Evolutionary conservation across 2,888 invertebrate species (phyloP).

Genomic region (Drosophila leonis): DNA sequence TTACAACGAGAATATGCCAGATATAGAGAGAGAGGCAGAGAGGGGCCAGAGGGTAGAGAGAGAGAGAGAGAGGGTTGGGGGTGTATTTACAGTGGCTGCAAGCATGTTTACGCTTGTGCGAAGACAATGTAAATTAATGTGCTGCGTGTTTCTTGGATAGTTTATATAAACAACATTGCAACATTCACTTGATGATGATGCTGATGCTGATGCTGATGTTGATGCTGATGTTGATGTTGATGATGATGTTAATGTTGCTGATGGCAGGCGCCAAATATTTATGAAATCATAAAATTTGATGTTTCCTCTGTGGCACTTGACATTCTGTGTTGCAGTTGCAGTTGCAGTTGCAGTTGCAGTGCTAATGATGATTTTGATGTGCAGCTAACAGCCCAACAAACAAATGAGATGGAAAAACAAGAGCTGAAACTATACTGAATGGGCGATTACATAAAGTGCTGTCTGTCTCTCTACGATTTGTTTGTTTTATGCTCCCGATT

Average conservation of each 20-base stretch:
- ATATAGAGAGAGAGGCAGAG: background rate
- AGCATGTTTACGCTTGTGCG: constrained; percentile 61
- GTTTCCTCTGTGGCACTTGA: constrained; percentile 83
- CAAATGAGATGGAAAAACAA: constrained; percentile 2
- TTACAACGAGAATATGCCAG: constrained; percentile 25
- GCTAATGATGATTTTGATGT: constrained; percentile 81
- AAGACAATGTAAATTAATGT: constrained; percentile 76
- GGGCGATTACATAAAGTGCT: constrained; percentile 60
- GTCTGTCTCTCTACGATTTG: constrained; percentile 40
- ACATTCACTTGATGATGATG: constrained; percentile 38
- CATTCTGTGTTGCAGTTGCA: constrained; percentile 53
- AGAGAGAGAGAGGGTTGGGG: background rate
- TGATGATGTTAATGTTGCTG: constrained; percentile 14
- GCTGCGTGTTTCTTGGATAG: constrained; percentile 48
- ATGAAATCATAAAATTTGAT: constrained; percentile 85
- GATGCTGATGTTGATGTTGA: constrained; percentile 1
- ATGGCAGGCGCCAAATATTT: constrained; percentile 75
- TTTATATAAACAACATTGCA: constrained; percentile 73
- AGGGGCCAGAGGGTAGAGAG: too few relatives aligned
- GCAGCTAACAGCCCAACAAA: constrained; percentile 65
- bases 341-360: constrained; percentile 46
- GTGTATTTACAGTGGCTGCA: constrained; percentile 49
- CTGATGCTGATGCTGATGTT: background rate
- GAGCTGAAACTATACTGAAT: constrained; percentile 16
- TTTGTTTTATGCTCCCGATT: constrained; percentile 76